Percentiles rank a stretch among this genome's conserved stretches.
These are phyloP conservation scores for Simalia tracyae DNA, from an alignment of 2,797 vertebrate genomes.

Conservation along the genomic window DNA sequence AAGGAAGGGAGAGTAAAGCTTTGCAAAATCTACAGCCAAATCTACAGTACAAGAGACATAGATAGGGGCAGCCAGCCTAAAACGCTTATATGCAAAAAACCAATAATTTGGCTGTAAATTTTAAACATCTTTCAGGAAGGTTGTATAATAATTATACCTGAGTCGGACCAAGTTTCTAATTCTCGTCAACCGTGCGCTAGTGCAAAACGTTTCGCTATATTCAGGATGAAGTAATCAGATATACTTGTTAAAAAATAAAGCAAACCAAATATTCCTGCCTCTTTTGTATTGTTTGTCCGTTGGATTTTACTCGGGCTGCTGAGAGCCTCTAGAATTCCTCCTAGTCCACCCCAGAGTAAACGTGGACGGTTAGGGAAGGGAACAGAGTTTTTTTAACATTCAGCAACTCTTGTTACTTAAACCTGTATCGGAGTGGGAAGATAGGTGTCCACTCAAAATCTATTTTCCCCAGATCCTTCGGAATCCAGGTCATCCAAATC, in stretches of 20 bases:
- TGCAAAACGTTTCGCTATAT: background rate
- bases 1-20: background rate
- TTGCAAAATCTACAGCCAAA: background rate
- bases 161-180: background rate
- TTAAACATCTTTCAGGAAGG: background rate
- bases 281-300: background rate
- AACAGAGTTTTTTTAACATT: background rate
- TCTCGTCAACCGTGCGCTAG: background rate
- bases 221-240: fast-evolving
- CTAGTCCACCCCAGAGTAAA: background rate
- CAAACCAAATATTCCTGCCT: background rate
- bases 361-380: too few relatives aligned
- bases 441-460: background rate
- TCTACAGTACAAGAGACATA: background rate
- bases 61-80: too few relatives aligned
- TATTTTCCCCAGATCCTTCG: background rate
- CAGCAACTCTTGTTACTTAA: background rate
- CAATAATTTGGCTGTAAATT: background rate
- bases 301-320: background rate
- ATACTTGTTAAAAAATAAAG: background rate
- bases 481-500: background rate
- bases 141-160: fast-evolving
- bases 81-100: background rate
- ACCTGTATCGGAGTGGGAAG: background rate
- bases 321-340: background rate